Base-by-base conservation (phyloP, 1,140 invertebrate genomes). In the Mizuhopecten yessoensis region DNA sequence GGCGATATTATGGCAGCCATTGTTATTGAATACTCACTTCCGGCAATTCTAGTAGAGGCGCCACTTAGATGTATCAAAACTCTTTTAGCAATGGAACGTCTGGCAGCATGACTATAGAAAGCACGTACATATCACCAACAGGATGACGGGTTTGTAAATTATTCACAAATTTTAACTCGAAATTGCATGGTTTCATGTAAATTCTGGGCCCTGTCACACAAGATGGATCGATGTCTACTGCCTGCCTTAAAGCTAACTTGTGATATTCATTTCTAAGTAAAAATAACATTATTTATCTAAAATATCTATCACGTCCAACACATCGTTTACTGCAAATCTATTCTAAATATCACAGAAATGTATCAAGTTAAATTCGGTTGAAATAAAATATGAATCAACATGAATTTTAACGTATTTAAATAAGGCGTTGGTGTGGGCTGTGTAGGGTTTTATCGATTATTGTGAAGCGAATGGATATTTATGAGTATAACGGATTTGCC, bases 101-200 rank as follows among this genome's bases (percentile, higher is more conserved):
- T 75, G n/a, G 23, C 57, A 29, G 23, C n/a, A 75, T 5, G 5
- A 11, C 23, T 75, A 75, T 29, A 29, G 57, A n/a, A 75, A 75
- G n/a, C 57, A 75, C 42, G 42, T 45, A 45, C 57, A 75, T 75
- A 75, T 75, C 57, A 29, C 57, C 57, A 75, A n/a, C 57, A 75
- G 57, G 17, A 29, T 75, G 57, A 29, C 23, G 57, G 23, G 57
- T n/a, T 75, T 75, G 57, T 75, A 75, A 75, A 75, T 75, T 75
- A 75, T 75, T 75, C 57, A 75, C 57, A 75, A 75, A 75, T 75
- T 75, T 75, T 75, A 75, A 75, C 57, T 75, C 57, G n/a, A 75
- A 75, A 75, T 75, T 75, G 57, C 57, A 75, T 75, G 57, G 57
- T 75, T 75, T 75, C 57, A 75, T 75, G 57, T n/a, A 75, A 75